These are phyloP conservation scores for Pelobates cultripes DNA, from an alignment of 2,797 vertebrate genomes.

Conservation along the genomic window DNA sequence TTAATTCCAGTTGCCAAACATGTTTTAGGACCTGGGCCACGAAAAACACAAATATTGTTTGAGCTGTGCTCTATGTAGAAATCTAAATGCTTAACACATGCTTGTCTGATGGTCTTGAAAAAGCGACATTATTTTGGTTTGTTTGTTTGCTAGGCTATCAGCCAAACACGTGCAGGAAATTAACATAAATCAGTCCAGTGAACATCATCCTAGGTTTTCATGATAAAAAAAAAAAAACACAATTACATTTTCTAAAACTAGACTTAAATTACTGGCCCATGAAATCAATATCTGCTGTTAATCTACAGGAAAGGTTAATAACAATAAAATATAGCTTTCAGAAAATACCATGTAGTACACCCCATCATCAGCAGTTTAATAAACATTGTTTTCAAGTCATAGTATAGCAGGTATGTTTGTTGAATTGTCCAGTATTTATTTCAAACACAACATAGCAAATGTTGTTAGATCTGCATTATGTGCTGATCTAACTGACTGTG, in stretches of 20 bases:
- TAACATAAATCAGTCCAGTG: slow-evolving; percentile 34
- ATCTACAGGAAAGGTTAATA: no score
- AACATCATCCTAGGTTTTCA: neutral
- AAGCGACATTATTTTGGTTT: slow-evolving; percentile 37
- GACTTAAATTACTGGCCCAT: neutral
- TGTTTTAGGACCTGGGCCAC: neutral
- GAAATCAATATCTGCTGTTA: neutral
- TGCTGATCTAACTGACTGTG: no score
- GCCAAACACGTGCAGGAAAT: slow-evolving; percentile 20
- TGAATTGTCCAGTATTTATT: no score
- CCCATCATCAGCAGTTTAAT: no score
- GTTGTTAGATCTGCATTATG: no score
- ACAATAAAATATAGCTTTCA: no score
- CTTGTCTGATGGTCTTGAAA: slow-evolving; percentile 46
- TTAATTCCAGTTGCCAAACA: neutral
- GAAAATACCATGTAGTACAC: no score
- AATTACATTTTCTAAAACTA: slow-evolving; percentile 7
- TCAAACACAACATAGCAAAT: no score
- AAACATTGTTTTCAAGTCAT: no score
- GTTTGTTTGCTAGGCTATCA: slow-evolving; percentile 28
- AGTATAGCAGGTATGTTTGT: no score
- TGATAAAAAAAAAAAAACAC: slow-evolving; percentile 11
- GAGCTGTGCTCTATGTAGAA: neutral
- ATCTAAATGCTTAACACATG: slow-evolving; percentile 26
- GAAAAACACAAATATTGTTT: slow-evolving; percentile 8